phyloP scores from a whole-genome alignment of 2,113 vertebrate species.

The Coptodon bakossiorum region DNA sequence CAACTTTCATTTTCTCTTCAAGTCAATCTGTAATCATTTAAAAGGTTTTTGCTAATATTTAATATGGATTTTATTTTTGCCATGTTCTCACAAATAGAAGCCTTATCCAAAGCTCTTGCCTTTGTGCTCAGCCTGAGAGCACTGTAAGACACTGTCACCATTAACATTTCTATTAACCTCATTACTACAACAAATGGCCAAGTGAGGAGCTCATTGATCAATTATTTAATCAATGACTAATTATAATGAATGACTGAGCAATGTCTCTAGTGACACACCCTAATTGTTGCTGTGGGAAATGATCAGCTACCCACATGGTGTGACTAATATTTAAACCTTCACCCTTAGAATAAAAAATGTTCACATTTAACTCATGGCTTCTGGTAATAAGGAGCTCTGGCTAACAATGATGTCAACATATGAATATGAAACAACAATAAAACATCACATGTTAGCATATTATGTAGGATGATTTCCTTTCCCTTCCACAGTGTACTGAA shows the following conservation, averaged over 20 bases:
- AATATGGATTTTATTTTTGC: background rate
- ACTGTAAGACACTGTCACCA: background rate
- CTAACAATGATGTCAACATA: background rate
- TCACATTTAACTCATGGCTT: accelerated
- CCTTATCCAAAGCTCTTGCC: background rate
- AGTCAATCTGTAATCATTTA: background rate
- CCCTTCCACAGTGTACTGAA: background rate
- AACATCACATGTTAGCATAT: accelerated
- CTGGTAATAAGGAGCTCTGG: background rate
- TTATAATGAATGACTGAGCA: background rate
- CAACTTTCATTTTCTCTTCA: background rate
- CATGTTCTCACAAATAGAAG: background rate
- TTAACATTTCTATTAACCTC: background rate
- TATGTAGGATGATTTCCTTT: accelerated
- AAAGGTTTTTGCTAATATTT: background rate
- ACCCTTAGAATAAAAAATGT: background rate
- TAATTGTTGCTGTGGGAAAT: background rate
- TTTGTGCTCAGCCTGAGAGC: background rate
- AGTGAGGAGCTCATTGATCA: background rate
- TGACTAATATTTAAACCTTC: background rate
- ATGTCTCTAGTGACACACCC: background rate
- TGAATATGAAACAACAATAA: background rate
- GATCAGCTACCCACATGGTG: background rate
- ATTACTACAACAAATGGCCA: background rate
- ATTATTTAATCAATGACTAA: background rate